Conservation (phyloP, 2,888 invertebrate genomes). For the Griposia aprilina region DNA sequence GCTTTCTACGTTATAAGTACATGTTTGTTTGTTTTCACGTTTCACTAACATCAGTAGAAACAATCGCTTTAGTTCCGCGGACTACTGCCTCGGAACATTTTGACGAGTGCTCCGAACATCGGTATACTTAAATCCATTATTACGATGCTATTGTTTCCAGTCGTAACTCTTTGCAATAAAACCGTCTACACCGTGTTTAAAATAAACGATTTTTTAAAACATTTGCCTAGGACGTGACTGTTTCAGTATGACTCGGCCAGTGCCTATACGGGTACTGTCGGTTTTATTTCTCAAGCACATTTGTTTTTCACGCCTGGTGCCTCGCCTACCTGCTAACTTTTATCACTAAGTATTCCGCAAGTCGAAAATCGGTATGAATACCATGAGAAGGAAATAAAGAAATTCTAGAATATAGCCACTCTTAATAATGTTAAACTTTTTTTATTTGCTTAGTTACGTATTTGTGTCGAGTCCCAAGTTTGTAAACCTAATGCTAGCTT, state of each 20-base stretch:
- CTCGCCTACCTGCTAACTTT: not conserved
- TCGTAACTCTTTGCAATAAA: conserved; percentile 51
- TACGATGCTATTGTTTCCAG: conserved; percentile 48
- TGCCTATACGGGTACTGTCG: not conserved
- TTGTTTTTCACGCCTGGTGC: not conserved
- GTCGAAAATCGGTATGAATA: not conserved
- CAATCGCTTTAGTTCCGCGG: not conserved
- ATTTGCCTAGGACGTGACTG: conserved; percentile 7
- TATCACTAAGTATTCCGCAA: not conserved
- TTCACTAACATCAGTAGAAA: not conserved
- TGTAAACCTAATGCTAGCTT: no score
- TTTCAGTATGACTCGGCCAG: not conserved
- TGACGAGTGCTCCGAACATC: conserved; percentile 15
- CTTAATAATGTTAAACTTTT: no score
- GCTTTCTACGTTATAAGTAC: not conserved
- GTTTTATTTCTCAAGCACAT: not conserved
- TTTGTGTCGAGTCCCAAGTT: no score
- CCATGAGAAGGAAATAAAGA: not conserved
- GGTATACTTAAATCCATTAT: conserved; percentile 40
- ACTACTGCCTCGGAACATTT: conserved; percentile 5
- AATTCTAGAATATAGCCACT: not conserved
- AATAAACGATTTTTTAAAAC: conserved; percentile 40
- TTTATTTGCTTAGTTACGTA: no score
- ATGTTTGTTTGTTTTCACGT: conserved; percentile 2
- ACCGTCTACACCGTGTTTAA: conserved; percentile 37